Evolutionary conservation across 2,797 vertebrate genomes (phyloP).

Genomic region (Rhynchonycteris naso): DNA sequence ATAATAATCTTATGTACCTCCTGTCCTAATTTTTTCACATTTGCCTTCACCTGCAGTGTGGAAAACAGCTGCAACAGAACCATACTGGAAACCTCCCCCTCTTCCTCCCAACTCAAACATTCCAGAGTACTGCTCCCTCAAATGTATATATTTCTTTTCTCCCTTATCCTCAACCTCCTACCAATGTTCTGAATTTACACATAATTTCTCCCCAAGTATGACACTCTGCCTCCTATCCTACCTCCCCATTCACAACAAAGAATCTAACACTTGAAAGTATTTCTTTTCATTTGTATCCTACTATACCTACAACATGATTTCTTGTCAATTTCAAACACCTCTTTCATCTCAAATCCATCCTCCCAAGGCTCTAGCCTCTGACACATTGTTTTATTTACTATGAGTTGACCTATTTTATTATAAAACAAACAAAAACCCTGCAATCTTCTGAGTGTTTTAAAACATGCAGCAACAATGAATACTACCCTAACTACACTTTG

Average conservation of each 20-base stretch:
- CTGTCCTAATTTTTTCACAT: neutral
- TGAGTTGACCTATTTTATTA: neutral
- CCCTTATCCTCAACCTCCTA: neutral
- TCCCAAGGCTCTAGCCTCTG: neutral
- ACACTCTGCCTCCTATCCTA: neutral
- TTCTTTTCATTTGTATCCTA: conserved; percentile 24
- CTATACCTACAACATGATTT: neutral
- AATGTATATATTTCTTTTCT: neutral
- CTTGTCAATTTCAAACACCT: neutral
- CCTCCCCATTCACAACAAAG: neutral
- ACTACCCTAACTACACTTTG: neutral
- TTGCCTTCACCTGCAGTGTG: neutral
- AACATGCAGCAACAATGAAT: neutral
- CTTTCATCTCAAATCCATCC: conserved; percentile 18
- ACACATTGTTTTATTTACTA: neutral
- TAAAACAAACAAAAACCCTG: neutral
- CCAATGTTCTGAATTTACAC: neutral
- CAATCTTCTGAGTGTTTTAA: neutral
- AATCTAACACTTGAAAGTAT: neutral
- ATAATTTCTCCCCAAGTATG: neutral
- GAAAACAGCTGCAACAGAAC: neutral
- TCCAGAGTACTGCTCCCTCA: neutral
- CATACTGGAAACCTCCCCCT: neutral
- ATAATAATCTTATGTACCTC: neutral
- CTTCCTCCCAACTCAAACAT: neutral